A percentile compares a stretch with the other conserved stretches of the same genome.
Evolutionary conservation across 2,113 vertebrate species (phyloP).

Genomic region (Cyprinodon variegatus): DNA sequence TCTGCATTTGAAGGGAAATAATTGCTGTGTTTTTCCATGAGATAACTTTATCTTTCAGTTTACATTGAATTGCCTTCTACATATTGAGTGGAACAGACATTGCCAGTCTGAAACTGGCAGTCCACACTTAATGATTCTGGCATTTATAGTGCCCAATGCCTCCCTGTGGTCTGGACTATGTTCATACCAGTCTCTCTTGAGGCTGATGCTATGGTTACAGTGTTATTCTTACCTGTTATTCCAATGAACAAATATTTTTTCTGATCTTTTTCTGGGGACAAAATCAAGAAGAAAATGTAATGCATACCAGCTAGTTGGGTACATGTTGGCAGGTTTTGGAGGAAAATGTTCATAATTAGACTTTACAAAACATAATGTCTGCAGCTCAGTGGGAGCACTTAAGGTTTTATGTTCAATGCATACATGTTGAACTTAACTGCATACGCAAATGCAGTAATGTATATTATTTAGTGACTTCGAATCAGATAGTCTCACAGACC

Average conservation of each 20-base stretch:
- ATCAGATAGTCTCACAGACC: not conserved
- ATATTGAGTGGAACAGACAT: not conserved
- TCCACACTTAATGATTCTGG: slow-evolving; percentile 33
- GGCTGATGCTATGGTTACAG: slow-evolving; percentile 44
- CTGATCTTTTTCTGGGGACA: slow-evolving; percentile 46
- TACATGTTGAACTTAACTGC: not conserved
- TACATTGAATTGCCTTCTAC: not conserved
- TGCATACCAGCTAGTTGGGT: slow-evolving; percentile 8
- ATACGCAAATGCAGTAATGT: not conserved
- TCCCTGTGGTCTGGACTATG: slow-evolving; percentile 64
- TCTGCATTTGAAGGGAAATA: not conserved
- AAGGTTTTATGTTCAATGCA: not conserved
- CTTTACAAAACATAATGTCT: not conserved
- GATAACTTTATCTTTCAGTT: not conserved
- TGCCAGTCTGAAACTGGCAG: slow-evolving; percentile 17
- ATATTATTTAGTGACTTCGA: not conserved
- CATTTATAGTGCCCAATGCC: slow-evolving; percentile 51
- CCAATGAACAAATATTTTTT: slow-evolving; percentile 62
- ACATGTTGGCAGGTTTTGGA: not conserved
- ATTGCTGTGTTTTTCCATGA: not conserved
- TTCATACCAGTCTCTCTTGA: slow-evolving; percentile 56
- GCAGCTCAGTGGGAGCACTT: not conserved
- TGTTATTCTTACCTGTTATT: slow-evolving; percentile 74
- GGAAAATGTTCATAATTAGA: slow-evolving; percentile 17
- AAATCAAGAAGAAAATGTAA: slow-evolving; percentile 11